Base-by-base conservation (phyloP, 2,797 vertebrate species). In the Parotocinclus haroldoi region DNA sequence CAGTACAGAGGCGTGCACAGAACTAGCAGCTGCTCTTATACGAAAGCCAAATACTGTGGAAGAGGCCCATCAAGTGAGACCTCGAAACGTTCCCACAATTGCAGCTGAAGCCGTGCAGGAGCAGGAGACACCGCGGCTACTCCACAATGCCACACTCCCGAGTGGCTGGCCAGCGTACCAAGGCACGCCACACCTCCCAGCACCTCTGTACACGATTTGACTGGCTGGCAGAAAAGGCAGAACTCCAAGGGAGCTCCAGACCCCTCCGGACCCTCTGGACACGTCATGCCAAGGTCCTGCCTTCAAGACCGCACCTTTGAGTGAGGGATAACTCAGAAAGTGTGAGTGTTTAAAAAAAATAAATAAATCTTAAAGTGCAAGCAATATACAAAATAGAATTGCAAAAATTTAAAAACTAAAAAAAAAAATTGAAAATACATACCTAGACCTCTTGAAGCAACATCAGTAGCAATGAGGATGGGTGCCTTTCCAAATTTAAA, bases 271-370 rank as follows among this genome's bases (percentile, higher is more conserved):
- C 92, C 96, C 94, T 95, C 92, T 95, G 93, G 94, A 94, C 92
- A 94, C 84, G 93, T 98, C 96, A 99, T 99, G 96, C 96, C 96
- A 96, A 99, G 94, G 94, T 94, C 96, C 95, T 97, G 96, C 96
- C 96, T 95, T 88, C 94, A 90, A 94, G 94, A 95, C 95, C 91
- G 93, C 95, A 94, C 96, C 96, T 97, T 91, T 91, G 91, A 93
- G 91, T 92, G 83, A 83, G 92, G 95, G 94, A 89, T 93, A 93
- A 96, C 94, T 96, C 94, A 92, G 92, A 96, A 93, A 98, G 94
- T 96, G 88, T 92, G 93, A 92, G 88, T 93, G 95, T 98, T 66
- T 62, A 51, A 61, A 66, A 87, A 83, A 79, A 94, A 92, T 49
- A 38, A 9, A 2, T 5, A 27, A 27, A 27, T 27, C 27, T 57